Conservation (phyloP, 2,797 vertebrate species). For the Trachops cirrhosus region DNA sequence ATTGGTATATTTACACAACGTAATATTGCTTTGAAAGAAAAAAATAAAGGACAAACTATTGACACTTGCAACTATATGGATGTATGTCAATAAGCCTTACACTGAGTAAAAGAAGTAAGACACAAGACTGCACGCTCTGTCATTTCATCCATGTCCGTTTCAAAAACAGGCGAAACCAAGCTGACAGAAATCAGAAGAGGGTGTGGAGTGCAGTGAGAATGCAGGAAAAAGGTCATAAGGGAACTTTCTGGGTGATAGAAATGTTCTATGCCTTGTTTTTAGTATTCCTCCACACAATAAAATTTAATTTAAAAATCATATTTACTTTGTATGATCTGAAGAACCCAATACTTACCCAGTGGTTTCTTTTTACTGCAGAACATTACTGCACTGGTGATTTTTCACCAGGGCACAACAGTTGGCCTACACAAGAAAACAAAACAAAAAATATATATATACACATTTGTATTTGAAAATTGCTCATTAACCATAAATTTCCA, state of each 20-base stretch:
- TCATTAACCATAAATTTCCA: background rate
- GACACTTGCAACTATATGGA: background rate
- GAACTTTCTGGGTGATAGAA: background rate
- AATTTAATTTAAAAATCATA: background rate
- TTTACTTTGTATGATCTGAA: background rate
- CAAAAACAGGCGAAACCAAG: background rate
- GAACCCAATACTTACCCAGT: constrained; percentile 59
- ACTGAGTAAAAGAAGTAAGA: background rate
- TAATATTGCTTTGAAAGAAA: background rate
- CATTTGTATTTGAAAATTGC: background rate
- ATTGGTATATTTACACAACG: background rate
- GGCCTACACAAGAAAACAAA: constrained; percentile 30
- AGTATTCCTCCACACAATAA: background rate
- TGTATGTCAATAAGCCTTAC: background rate
- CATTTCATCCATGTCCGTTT: background rate
- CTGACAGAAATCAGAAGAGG: background rate
- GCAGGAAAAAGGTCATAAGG: background rate
- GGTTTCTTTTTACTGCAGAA: constrained; percentile 64
- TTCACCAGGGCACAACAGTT: constrained; percentile 29
- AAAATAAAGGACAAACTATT: background rate
- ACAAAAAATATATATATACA: too few relatives aligned
- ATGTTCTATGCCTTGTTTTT: background rate
- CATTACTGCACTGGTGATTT: constrained; percentile 59
- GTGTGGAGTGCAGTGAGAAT: background rate
- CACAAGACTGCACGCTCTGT: background rate